Evolutionary conservation across 2,888 invertebrate species (phyloP), one percentile per base, ranked within the genome.

Genomic region (Aleiodes testaceus): DNA sequence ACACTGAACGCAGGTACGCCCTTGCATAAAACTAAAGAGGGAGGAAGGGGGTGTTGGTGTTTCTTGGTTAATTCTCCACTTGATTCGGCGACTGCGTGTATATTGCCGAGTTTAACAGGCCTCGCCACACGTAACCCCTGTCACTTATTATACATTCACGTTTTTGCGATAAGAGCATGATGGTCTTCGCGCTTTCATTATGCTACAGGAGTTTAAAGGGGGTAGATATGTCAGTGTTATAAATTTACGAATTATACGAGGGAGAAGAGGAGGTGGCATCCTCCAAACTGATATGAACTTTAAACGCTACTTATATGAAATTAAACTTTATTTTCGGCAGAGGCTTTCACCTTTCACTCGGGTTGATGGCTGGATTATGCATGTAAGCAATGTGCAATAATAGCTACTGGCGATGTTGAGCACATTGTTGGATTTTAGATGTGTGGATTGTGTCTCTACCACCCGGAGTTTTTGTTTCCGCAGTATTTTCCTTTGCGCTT

Each of bases 211-310:
- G 80, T 79, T 12, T 47, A 47, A 47, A 85, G 84, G 76, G 86
- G 86, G 86, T 87, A 87, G 87, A 87, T 87, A 86, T 81, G 85
- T 80, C 83, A 81, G 81, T 79, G 83, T 87, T 86, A 87, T 84
- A 87, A 87, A 87, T 87, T 86, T 84, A 83, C 80, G 86, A 84
- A 87, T 87, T 87, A 87, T 87, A 80, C 87, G 80, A 78, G 63
- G 30, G 14, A 2, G 42, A 22, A 16, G 45, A 18, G 63, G 22
- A 6, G 22, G 47, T 36, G 47, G 64, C 36, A 36, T 36, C 36
- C 9, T 36, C 36, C 6, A 1, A 36, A 36, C 36, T 36, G 36
- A 36, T 36, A 36, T 36, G 36, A 36, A 36, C 36, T 36, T 11
- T 36, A 36, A 36, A 36, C 11, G 36, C 36, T 26, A 26, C 26